A percentile compares a stretch with the other conserved stretches of the same genome.
These are phyloP conservation scores for Mellivora capensis DNA, from an alignment of 2,113 vertebrate genomes.

Conservation along the genomic window DNA sequence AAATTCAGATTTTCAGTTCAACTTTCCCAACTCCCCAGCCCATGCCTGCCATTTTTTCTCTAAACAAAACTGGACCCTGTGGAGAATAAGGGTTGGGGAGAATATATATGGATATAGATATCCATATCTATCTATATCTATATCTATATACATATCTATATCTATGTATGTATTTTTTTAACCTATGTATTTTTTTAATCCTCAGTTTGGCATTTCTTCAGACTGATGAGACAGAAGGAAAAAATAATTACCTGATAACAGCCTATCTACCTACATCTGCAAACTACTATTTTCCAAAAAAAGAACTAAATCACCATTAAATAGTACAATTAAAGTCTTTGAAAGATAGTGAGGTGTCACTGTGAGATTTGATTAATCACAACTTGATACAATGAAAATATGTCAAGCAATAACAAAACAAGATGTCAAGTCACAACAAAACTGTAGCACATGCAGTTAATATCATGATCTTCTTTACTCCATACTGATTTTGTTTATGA, in stretches of 20 bases:
- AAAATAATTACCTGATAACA: constrained; percentile 21
- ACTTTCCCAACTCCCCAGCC: not conserved
- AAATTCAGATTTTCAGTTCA: constrained; percentile 20
- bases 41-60: not conserved
- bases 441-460: constrained; percentile 51
- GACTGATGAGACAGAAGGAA: not conserved
- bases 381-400: constrained; percentile 61
- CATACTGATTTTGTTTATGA: constrained; percentile 79
- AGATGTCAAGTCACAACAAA: constrained; percentile 55
- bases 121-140: not conserved
- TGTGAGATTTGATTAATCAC: constrained; percentile 53
- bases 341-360: constrained; percentile 50
- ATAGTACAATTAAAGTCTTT: constrained; percentile 39
- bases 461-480: constrained; percentile 68
- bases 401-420: constrained; percentile 58
- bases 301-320: constrained; percentile 46
- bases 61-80: not conserved
- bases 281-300: constrained; percentile 25
- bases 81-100: not conserved
- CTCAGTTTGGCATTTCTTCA: not conserved
- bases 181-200: not conserved
- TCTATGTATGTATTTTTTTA: not conserved
- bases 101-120: too few relatives aligned
- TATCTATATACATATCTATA: too few relatives aligned
- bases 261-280: not conserved